Evolutionary conservation across 2,113 vertebrate species (phyloP).

Genomic region (Antigone vipio): DNA sequence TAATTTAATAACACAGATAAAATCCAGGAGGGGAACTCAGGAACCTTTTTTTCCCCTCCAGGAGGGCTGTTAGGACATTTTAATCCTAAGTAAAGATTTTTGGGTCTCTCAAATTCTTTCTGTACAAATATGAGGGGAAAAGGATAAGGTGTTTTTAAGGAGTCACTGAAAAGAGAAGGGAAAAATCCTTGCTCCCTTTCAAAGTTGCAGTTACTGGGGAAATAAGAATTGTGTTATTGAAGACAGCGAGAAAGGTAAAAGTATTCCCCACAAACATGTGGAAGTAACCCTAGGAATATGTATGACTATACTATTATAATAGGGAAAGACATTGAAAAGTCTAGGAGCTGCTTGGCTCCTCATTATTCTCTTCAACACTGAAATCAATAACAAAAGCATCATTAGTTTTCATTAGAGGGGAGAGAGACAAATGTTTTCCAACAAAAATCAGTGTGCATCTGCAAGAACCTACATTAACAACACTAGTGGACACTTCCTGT

Average conservation of each 20-base stretch:
- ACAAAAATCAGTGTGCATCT: neutral
- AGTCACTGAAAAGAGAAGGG: neutral
- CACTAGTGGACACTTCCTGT: neutral
- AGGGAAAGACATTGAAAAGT: neutral
- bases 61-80: neutral
- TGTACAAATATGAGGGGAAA: neutral
- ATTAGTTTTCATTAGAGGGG: neutral
- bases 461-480: neutral
- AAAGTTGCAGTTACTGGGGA: neutral
- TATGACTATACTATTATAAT: neutral
- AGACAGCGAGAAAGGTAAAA: neutral
- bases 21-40: neutral
- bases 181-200: neutral
- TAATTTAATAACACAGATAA: neutral
- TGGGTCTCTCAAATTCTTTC: neutral
- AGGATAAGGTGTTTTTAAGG: neutral
- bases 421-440: neutral
- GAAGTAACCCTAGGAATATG: neutral
- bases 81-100: neutral
- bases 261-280: neutral
- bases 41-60: neutral
- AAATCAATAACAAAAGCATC: neutral
- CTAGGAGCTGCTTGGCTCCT: neutral
- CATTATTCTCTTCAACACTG: neutral
- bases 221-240: neutral